Conservation (phyloP, 2,888 invertebrate species). For the Leptinotarsa juncta region DNA sequence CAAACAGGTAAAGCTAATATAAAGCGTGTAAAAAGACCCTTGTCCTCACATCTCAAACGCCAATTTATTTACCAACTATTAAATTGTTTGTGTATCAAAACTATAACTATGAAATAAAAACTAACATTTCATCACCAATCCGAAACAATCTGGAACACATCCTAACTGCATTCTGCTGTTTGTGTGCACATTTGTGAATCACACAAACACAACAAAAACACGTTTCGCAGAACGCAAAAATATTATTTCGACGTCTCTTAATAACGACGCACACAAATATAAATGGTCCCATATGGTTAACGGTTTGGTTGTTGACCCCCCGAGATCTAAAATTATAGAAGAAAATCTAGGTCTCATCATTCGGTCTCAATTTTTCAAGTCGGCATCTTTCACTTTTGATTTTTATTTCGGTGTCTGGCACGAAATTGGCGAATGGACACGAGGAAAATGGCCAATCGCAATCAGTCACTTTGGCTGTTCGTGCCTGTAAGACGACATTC, state of each 20-base stretch:
- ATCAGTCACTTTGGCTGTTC: not conserved
- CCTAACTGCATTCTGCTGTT: not conserved
- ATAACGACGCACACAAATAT: not conserved
- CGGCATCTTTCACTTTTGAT: conserved; percentile 31
- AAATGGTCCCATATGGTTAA: conserved; percentile 43
- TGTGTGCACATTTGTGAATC: not conserved
- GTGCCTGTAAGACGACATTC: not conserved
- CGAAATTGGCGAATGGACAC: conserved; percentile 15
- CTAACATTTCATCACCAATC: not conserved
- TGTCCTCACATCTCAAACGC: too few relatives aligned
- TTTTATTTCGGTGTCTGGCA: conserved; percentile 37
- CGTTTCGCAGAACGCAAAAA: not conserved
- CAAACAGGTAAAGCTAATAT: too few relatives aligned
- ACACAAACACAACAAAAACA: conserved; percentile 8
- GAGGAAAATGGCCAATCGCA: conserved; percentile 27
- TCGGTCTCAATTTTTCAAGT: conserved; percentile 34
- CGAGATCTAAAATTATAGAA: conserved; percentile 38
- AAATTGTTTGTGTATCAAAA: conserved; percentile 4
- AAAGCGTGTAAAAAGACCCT: too few relatives aligned
- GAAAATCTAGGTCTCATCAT: conserved; percentile 43
- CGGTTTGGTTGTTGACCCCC: conserved; percentile 42
- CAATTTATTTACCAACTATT: not conserved
- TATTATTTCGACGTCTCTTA: conserved; percentile 6
- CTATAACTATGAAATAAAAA: not conserved
- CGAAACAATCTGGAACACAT: conserved; percentile 5